Evolutionary conservation across 2,888 invertebrate genomes (phyloP).

Genomic region (Latrodectus hesperus): DNA sequence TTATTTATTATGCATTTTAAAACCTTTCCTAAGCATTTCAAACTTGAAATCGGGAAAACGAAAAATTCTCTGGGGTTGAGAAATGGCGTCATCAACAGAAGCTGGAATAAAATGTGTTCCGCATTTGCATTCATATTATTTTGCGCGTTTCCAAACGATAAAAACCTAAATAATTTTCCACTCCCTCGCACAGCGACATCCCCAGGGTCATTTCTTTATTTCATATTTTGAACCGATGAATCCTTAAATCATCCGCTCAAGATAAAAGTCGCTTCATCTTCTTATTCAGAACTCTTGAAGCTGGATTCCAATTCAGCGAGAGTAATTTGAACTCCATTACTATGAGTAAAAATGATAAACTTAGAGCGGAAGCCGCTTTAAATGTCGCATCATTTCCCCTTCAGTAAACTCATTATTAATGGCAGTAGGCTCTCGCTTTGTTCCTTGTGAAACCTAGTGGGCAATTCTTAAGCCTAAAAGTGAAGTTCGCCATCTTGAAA

Average conservation of each 20-base stretch:
- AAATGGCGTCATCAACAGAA: no score
- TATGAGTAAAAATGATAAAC: conserved; percentile 45
- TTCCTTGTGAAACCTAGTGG: not conserved
- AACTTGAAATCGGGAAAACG: no score
- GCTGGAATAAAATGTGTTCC: not conserved
- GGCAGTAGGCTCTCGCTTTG: conserved; percentile 29
- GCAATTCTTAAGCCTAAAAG: conserved; percentile 5
- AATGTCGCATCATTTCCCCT: conserved; percentile 59
- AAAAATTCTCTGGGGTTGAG: no score
- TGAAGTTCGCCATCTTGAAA: conserved; percentile 22
- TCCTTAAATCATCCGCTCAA: conserved; percentile 32
- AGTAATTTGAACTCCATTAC: conserved; percentile 49
- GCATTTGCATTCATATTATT: conserved; percentile 2
- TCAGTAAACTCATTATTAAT: conserved; percentile 56
- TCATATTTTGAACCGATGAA: conserved; percentile 6
- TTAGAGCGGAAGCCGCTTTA: conserved; percentile 46
- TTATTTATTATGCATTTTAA: no score
- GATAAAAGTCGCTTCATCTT: conserved; percentile 31
- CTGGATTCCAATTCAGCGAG: conserved; percentile 33
- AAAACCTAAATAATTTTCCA: conserved; percentile 1
- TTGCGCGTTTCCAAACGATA: not conserved
- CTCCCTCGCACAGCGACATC: not conserved
- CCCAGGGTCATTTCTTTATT: not conserved
- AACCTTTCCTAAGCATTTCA: no score
- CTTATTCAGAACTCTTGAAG: conserved; percentile 5